Conservation (phyloP, 2,888 invertebrate species). For the Clunio marinus region DNA sequence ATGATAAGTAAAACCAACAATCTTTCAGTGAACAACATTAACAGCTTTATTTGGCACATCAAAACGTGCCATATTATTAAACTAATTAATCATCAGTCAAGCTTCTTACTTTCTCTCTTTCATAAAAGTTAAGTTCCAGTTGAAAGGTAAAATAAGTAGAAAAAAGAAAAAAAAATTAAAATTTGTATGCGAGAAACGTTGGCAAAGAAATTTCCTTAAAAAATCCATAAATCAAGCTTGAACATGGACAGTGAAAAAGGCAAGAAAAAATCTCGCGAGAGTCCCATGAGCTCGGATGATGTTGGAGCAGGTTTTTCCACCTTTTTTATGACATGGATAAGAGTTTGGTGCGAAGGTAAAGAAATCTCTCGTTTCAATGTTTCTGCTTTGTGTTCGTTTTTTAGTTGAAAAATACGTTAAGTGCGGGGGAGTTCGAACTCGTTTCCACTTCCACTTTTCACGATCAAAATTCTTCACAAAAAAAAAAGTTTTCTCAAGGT, state of each 20-base stretch:
- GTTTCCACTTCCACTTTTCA: too few relatives aligned
- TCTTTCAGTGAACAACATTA: neutral
- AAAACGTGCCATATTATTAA: neutral
- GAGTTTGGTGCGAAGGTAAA: neutral
- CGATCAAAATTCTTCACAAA: too few relatives aligned
- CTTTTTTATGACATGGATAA: neutral
- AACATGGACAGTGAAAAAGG: neutral
- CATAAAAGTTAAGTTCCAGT: too few relatives aligned
- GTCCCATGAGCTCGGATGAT: neutral
- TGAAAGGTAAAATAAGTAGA: too few relatives aligned
- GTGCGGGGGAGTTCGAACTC: too few relatives aligned
- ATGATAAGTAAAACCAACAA: neutral
- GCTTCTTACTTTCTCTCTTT: neutral
- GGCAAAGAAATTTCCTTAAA: slow-evolving; percentile 15
- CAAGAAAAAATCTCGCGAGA: neutral
- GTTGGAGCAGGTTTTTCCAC: slow-evolving; percentile 8
- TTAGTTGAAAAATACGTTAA: too few relatives aligned
- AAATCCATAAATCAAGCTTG: slow-evolving; percentile 1
- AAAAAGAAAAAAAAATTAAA: too few relatives aligned
- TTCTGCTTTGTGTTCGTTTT: neutral
- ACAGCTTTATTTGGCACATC: neutral
- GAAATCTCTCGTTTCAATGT: too few relatives aligned
- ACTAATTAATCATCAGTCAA: slow-evolving; percentile 9
- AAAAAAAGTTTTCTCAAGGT: too few relatives aligned
- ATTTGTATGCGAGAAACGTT: neutral